These are phyloP conservation scores for Eulemur rubriventer DNA, from an alignment of 2,797 vertebrate species.

Conservation along the genomic window DNA sequence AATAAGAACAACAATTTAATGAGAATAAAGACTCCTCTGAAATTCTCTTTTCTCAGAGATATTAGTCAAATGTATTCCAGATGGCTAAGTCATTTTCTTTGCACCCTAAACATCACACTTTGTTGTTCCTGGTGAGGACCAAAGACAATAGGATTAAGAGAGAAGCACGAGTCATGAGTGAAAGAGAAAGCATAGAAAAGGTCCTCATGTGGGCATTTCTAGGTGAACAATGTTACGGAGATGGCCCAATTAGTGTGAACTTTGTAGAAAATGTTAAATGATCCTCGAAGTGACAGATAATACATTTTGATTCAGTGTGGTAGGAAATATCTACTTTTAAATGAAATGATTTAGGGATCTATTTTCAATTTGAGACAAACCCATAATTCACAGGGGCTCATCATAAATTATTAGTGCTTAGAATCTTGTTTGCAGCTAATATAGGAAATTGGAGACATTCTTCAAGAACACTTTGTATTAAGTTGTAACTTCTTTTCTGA, in stretches of 20 bases:
- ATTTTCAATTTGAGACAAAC: constrained; percentile 48
- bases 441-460: constrained; percentile 55
- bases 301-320: constrained; percentile 15
- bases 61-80: constrained; percentile 1
- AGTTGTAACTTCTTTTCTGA: constrained; percentile 48
- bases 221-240: not conserved
- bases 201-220: not conserved
- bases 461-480: constrained; percentile 53
- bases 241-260: not conserved
- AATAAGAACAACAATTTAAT: not conserved
- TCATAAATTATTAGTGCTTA: constrained; percentile 63
- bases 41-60: not conserved
- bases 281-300: constrained; percentile 57
- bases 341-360: constrained; percentile 50
- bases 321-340: constrained; percentile 62
- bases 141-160: constrained; percentile 10
- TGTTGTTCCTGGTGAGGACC: not conserved
- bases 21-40: not conserved
- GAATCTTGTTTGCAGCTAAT: constrained; percentile 58
- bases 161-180: not conserved
- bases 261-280: constrained; percentile 54
- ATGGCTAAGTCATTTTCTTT: not conserved
- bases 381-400: constrained; percentile 65
- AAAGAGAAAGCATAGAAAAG: not conserved
- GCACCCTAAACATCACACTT: constrained; percentile 1